phyloP scores from a whole-genome alignment of 1,140 invertebrate species.

The Drosophila rufa region DNA sequence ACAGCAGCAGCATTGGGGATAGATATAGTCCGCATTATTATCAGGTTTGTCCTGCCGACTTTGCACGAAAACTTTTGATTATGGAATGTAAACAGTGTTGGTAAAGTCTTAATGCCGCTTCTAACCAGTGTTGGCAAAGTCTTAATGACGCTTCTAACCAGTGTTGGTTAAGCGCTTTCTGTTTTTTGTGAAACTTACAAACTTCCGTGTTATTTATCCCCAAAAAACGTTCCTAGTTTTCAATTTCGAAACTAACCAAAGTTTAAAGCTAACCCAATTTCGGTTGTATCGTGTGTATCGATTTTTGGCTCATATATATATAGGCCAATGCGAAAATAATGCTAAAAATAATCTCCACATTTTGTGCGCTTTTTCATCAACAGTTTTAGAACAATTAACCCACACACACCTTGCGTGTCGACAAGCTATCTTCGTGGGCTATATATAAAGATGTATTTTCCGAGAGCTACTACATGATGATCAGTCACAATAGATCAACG shows the following conservation, averaged over 20 bases:
- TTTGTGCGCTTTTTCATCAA: constrained; percentile 34
- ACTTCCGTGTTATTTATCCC: no score
- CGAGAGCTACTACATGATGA: constrained; percentile 36
- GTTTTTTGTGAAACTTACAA: background rate
- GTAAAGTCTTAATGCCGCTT: background rate
- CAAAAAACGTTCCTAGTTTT: background rate
- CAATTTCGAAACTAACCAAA: constrained; percentile 16
- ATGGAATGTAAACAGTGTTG: background rate
- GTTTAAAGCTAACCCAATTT: constrained; percentile 9
- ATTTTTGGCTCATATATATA: background rate
- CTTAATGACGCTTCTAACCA: background rate
- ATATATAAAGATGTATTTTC: constrained; percentile 25
- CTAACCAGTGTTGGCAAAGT: background rate
- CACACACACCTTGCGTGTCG: constrained; percentile 36
- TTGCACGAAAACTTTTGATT: constrained; percentile 4
- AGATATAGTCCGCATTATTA: constrained; percentile 82
- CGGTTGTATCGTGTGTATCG: background rate
- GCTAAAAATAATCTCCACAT: constrained; percentile 44
- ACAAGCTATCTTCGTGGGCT: constrained; percentile 6
- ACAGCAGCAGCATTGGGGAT: constrained; percentile 79
- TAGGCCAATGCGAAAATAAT: constrained; percentile 19
- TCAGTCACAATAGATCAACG: constrained; percentile 73
- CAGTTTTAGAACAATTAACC: constrained; percentile 54
- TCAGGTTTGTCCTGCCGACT: constrained; percentile 70
- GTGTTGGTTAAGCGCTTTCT: background rate